Evolutionary conservation across 2,888 invertebrate species (phyloP).

Genomic region (Lycaena phlaeas): DNA sequence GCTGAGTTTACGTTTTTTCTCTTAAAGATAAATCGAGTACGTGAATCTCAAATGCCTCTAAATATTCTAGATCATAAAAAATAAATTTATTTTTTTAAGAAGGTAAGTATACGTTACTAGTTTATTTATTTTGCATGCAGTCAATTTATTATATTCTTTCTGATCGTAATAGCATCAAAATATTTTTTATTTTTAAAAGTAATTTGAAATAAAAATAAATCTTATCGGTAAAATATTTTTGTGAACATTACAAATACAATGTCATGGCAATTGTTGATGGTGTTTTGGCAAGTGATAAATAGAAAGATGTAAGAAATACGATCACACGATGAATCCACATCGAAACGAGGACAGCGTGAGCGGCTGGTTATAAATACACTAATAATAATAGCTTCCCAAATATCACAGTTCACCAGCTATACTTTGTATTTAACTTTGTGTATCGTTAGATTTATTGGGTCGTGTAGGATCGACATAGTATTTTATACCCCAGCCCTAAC

Average conservation of each 20-base stretch:
- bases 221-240: too few species aligned
- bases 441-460: too few species aligned
- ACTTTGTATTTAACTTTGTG: too few species aligned
- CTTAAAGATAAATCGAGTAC: neutral
- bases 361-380: neutral
- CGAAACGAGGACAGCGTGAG: neutral
- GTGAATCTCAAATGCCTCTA: neutral
- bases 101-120: neutral
- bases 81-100: neutral
- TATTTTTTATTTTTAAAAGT: too few species aligned
- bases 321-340: neutral
- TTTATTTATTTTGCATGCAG: too few species aligned
- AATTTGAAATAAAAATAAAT: too few species aligned
- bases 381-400: neutral
- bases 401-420: too few species aligned
- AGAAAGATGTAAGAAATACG: neutral
- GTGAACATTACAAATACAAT: too few species aligned
- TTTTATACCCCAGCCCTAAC: too few species aligned
- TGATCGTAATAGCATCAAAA: too few species aligned
- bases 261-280: neutral
- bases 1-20: neutral
- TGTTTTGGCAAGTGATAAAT: neutral
- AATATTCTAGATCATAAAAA: neutral
- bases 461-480: too few species aligned
- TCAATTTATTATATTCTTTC: too few species aligned